phyloP scores from a whole-genome alignment of 2,113 vertebrate genomes.

The Aptenodytes forsteri region DNA sequence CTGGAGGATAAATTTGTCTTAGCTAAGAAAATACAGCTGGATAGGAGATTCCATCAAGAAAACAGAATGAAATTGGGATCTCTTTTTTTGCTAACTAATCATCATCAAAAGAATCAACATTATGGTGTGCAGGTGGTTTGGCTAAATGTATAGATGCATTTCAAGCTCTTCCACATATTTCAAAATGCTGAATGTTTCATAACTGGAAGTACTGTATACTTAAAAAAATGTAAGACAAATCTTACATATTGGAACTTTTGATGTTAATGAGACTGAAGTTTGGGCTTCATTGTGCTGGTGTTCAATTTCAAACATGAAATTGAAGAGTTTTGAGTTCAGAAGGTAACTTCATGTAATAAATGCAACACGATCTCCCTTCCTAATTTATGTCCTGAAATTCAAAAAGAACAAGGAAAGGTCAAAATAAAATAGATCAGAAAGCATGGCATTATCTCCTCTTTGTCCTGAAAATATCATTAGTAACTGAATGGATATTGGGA shows the following conservation, averaged over 20 bases:
- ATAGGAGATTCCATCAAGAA: background rate
- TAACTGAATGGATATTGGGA: background rate
- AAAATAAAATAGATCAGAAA: background rate
- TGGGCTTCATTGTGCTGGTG: background rate
- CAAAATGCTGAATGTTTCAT: background rate
- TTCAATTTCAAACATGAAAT: background rate
- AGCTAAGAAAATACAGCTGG: background rate
- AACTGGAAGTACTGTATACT: background rate
- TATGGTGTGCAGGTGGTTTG: background rate
- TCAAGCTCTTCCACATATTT: background rate
- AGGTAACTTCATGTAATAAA: background rate
- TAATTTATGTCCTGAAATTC: background rate
- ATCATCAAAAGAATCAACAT: background rate
- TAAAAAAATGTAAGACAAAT: background rate
- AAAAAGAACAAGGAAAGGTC: background rate
- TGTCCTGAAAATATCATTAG: background rate
- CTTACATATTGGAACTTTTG: background rate
- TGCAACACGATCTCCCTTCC: background rate
- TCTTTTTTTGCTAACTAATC: background rate
- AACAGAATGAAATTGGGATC: background rate
- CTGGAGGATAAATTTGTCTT: background rate
- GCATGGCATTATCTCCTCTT: background rate
- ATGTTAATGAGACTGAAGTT: background rate
- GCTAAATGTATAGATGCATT: background rate
- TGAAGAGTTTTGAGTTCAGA: background rate